Evolutionary conservation across 1,140 invertebrate species (phyloP).

Genomic region (Antheraea mylitta): DNA sequence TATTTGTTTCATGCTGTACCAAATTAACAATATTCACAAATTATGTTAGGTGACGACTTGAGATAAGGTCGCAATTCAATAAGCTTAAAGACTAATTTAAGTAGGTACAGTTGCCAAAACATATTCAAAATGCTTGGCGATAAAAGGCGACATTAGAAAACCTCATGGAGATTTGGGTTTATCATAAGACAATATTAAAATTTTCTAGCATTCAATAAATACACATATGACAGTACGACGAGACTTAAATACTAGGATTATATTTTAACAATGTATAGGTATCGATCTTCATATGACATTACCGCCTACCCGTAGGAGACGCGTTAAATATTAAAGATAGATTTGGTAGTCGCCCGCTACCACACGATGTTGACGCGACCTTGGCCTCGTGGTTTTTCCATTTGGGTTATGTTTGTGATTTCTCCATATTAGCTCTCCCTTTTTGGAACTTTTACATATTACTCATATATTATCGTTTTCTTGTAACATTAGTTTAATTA

Average conservation of each 20-base stretch:
- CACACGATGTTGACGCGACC: neutral
- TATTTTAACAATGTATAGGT: neutral
- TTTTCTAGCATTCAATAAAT: too few species aligned
- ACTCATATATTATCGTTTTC: neutral
- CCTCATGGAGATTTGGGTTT: too few species aligned
- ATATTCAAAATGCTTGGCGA: too few species aligned
- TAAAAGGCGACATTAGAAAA: too few species aligned
- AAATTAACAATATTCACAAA: too few species aligned
- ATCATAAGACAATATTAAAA: too few species aligned
- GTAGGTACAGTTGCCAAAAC: too few species aligned
- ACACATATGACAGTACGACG: neutral
- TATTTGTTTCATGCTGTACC: too few species aligned
- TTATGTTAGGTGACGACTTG: too few species aligned
- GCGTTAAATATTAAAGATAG: neutral
- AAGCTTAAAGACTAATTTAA: too few species aligned
- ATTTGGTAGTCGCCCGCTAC: neutral
- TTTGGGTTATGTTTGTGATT: neutral
- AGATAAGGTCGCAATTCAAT: too few species aligned
- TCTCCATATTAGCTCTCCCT: neutral
- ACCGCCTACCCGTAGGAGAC: neutral
- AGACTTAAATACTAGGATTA: neutral
- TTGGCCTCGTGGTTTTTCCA: neutral
- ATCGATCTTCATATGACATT: neutral
- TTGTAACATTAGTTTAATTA: too few species aligned
- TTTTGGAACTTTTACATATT: neutral